Base-by-base conservation (phyloP, 2,113 vertebrate species). In the Zosterops japonicus region DNA sequence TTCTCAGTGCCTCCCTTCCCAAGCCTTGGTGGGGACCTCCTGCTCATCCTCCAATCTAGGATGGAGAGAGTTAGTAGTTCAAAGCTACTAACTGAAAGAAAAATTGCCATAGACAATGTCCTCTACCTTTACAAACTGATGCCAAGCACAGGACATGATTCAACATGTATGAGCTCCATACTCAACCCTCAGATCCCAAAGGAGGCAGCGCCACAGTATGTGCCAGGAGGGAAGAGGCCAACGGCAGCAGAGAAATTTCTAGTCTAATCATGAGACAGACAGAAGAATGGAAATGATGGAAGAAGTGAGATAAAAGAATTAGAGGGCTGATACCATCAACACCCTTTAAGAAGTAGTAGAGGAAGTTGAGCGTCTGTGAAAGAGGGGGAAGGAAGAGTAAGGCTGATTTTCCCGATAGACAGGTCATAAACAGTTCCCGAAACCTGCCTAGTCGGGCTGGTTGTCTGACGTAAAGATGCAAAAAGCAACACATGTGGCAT, bases 361-460 rank as follows among this genome's bases (percentile, higher is more conserved):
- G 70, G 89, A 96, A 94, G 93, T 44, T 57, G 42, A 95, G 47
- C 0, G 10, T 47, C 69, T 14, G 53, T 65, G 35, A 97, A 75
- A 87, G 92, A 77, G 33, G 67, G 55, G 75, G 61, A 47, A 95
- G 95, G 92, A 95, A 96, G 52, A 92, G 25, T 56, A 71, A 86
- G 46, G 68, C 65, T 96, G 95, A 95, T 97, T 92, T 96, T 96
- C 93, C 88, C 2, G 76, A 96, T 91, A 96, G 85, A 60, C 86
- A 92, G 83, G 85, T 93, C 83, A 93, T 19, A 67, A 95, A 75
- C 65, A 83, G 93, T 96, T 96, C 90, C 86, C 2, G 3, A 96
- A 94, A 96, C 42, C 77, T 78, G 77, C 46, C 86, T 41, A 63
- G 82, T 69, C 0, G 17, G 49, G 72, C 80, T 89, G 80, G 41